Percentiles rank a stretch among this genome's conserved stretches.
Evolutionary conservation across 2,888 invertebrate genomes (phyloP).

Genomic region (Parnassius orleans): DNA sequence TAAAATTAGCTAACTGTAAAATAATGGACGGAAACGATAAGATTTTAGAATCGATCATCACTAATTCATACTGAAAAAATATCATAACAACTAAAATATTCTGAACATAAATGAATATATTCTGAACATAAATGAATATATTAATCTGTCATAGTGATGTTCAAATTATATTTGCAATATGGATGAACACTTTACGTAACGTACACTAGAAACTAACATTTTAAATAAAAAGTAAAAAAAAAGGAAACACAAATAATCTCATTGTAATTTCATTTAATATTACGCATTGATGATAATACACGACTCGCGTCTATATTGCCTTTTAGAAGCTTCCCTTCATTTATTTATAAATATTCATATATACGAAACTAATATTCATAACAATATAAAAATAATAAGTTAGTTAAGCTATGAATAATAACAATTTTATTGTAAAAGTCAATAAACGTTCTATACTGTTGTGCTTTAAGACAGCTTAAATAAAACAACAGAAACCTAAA

Average conservation of each 20-base stretch:
- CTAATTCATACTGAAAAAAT: constrained; percentile 34
- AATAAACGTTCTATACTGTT: constrained; percentile 42
- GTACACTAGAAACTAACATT: constrained; percentile 53
- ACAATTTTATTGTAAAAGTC: constrained; percentile 45
- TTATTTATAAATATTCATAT: constrained; percentile 36
- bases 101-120: constrained; percentile 26
- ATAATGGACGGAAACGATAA: constrained; percentile 78
- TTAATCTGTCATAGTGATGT: constrained; percentile 19
- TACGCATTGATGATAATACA: constrained; percentile 38
- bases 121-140: constrained; percentile 26
- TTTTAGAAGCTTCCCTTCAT: constrained; percentile 24
- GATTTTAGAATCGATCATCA: constrained; percentile 55
- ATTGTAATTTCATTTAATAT: constrained; percentile 72
- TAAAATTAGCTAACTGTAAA: constrained; percentile 52
- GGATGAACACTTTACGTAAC: constrained; percentile 14
- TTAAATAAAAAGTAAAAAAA: constrained; percentile 62
- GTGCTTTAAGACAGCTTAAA: constrained; percentile 61
- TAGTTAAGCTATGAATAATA: constrained; percentile 54
- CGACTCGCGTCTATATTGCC: constrained; percentile 31
- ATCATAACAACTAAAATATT: constrained; percentile 20
- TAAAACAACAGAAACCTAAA: constrained; percentile 29
- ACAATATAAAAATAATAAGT: constrained; percentile 58
- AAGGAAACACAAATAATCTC: constrained; percentile 70
- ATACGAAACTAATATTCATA: constrained; percentile 44
- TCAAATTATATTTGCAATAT: constrained; percentile 15